Conservation (phyloP, 2,113 vertebrate genomes). For the Anoura caudifer region DNA sequence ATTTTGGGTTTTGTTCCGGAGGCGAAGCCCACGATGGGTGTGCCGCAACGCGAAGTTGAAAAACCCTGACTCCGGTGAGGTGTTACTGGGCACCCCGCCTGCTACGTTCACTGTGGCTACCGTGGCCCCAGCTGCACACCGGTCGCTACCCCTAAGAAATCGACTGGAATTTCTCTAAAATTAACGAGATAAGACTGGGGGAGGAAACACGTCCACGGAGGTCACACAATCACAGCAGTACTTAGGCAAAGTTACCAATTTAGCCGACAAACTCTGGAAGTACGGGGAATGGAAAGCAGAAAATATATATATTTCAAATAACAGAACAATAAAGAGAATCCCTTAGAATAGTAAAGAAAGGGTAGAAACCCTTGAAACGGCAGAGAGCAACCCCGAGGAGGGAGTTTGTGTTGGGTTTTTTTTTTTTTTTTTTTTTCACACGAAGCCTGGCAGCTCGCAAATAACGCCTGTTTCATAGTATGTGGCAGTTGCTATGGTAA, state of each 20-base stretch:
- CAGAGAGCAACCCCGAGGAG: neutral
- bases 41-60: neutral
- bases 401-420: neutral
- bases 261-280: slow-evolving; percentile 25
- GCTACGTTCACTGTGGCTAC: neutral
- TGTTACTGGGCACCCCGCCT: neutral
- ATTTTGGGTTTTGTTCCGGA: neutral
- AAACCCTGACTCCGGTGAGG: neutral
- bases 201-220: neutral
- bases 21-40: neutral
- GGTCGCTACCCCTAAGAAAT: neutral
- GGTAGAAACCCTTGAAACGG: slow-evolving; percentile 58
- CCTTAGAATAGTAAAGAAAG: slow-evolving; percentile 29
- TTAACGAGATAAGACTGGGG: neutral
- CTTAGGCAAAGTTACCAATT: neutral
- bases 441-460: slow-evolving; percentile 66
- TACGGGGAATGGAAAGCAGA: slow-evolving; percentile 36
- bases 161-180: neutral
- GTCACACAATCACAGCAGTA: neutral
- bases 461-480: slow-evolving; percentile 62
- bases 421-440: slow-evolving; percentile 62
- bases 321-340: neutral
- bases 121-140: neutral
- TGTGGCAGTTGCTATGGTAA: slow-evolving; percentile 78
- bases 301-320: slow-evolving; percentile 39